phyloP scores from a whole-genome alignment of 2,113 vertebrate species.

The Picathartes gymnocephalus region DNA sequence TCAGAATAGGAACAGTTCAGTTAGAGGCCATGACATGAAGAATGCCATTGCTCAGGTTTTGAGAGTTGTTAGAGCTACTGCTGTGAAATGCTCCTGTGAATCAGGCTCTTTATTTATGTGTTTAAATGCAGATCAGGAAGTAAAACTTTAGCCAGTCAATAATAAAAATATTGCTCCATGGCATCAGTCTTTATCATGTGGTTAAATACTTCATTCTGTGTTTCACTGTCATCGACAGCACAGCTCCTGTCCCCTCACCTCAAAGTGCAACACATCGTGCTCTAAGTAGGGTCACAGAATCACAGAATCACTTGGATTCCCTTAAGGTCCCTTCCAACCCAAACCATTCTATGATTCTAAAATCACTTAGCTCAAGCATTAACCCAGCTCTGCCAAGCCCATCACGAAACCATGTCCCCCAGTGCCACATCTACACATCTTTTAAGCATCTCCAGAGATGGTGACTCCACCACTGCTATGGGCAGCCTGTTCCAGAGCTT shows the following conservation, averaged over 20 bases:
- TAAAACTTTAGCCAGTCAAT: background rate
- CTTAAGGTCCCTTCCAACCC: background rate
- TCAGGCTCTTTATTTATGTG: background rate
- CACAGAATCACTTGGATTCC: background rate
- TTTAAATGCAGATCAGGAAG: background rate
- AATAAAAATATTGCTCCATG: background rate
- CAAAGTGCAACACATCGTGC: background rate
- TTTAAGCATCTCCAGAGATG: background rate
- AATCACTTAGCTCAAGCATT: too few species aligned
- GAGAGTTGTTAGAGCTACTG: background rate
- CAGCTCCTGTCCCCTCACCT: background rate
- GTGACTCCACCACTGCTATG: background rate
- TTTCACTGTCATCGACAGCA: accelerated
- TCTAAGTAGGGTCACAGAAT: background rate
- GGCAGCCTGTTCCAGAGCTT: background rate
- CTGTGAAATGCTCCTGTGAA: background rate
- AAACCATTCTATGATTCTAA: background rate
- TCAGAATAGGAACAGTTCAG: background rate
- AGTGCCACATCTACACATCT: background rate
- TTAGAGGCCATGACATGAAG: background rate
- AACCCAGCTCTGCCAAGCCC: background rate
- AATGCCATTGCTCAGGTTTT: background rate
- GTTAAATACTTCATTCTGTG: background rate
- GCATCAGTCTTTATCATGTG: background rate
- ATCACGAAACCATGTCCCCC: background rate